phyloP scores from a whole-genome alignment of 53 echinoderm and acorn worm species.

The Hippasteria phrygiana region DNA sequence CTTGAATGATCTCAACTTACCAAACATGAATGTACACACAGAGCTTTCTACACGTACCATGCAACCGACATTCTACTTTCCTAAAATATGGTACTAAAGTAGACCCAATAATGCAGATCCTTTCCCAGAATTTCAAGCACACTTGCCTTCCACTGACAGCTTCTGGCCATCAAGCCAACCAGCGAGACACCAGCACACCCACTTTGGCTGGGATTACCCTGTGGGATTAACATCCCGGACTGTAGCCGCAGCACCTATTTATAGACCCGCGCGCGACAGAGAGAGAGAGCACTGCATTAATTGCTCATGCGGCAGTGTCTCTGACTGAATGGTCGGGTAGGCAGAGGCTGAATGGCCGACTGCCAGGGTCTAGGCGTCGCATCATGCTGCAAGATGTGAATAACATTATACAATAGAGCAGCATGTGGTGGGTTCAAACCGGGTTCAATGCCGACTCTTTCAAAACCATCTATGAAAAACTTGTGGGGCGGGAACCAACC shows the following conservation, averaged over 20 bases:
- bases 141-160: neutral
- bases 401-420: neutral
- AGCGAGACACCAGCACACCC: neutral
- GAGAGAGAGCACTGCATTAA: neutral
- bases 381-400: neutral
- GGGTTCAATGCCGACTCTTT: neutral
- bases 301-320: neutral
- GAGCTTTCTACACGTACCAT: too few species aligned
- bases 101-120: neutral
- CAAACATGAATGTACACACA: too few species aligned
- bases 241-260: neutral
- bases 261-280: neutral
- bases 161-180: neutral
- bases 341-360: neutral
- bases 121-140: neutral
- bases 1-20: too few species aligned
- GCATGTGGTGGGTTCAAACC: neutral
- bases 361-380: neutral
- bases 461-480: too few species aligned
- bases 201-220: neutral
- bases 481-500: too few species aligned
- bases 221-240: neutral
- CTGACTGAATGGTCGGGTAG: neutral
- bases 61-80: too few species aligned
- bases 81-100: too few species aligned